Evolutionary conservation across 1,140 invertebrate genomes (phyloP).

Genomic region (Copidosoma floridanum): DNA sequence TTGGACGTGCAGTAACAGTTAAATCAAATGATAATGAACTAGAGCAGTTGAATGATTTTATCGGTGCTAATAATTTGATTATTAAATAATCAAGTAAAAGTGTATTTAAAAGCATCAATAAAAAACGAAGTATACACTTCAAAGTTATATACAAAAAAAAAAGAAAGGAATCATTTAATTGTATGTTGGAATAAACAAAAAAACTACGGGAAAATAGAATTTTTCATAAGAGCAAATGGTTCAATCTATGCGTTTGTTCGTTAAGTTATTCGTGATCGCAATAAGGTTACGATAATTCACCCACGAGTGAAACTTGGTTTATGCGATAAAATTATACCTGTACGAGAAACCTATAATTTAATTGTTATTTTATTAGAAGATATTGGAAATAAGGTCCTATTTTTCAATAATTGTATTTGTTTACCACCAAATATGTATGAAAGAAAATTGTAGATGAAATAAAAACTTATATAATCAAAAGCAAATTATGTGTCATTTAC

Average conservation of each 20-base stretch:
- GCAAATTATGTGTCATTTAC: no score
- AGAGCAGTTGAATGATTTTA: neutral
- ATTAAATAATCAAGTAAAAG: neutral
- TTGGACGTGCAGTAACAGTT: neutral
- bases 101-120: neutral
- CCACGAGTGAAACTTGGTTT: neutral
- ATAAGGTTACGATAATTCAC: neutral
- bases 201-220: neutral
- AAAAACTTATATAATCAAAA: no score
- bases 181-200: slow-evolving; percentile 1
- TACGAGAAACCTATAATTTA: neutral
- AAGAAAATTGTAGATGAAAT: no score
- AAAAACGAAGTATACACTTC: slow-evolving; percentile 10
- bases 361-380: neutral
- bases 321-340: neutral
- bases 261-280: neutral
- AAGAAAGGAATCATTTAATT: slow-evolving; percentile 1
- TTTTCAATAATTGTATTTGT: neutral
- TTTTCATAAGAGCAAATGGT: neutral
- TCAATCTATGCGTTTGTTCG: neutral
- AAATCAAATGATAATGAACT: neutral
- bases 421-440: neutral
- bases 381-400: neutral
- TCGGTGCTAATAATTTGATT: neutral
- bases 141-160: slow-evolving; percentile 4